A percentile compares a stretch with the other conserved stretches of the same genome.
These are phyloP conservation scores for Proisotoma minuta DNA, from an alignment of 2,888 invertebrate genomes.

Conservation along the genomic window DNA sequence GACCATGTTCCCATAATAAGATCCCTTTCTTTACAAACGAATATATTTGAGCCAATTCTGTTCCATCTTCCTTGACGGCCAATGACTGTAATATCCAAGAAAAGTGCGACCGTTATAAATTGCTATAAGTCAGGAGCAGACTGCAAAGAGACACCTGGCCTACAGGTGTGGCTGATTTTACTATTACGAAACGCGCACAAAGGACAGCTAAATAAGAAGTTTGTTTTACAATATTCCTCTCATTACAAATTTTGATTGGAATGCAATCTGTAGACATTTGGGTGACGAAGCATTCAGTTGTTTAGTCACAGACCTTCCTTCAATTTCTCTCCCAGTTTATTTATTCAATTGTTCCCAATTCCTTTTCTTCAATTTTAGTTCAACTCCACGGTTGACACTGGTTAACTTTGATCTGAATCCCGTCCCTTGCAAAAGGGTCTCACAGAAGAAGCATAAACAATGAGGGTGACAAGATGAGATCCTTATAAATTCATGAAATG, in stretches of 20 bases:
- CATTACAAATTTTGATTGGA: slow-evolving; percentile 1
- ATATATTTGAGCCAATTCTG: slow-evolving; percentile 5
- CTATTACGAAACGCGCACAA: too few relatives aligned
- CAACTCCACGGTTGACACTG: too few relatives aligned
- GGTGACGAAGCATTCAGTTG: slow-evolving; percentile 15
- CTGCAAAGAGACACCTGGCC: slow-evolving; percentile 19
- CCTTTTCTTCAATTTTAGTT: neutral
- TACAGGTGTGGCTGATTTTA: slow-evolving; percentile 27
- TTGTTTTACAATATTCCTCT: neutral
- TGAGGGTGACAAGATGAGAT: too few relatives aligned
- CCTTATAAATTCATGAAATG: slow-evolving; percentile 2
- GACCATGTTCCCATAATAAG: neutral
- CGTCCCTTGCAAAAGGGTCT: too few relatives aligned
- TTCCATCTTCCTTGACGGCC: neutral
- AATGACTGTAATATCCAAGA: slow-evolving; percentile 6
- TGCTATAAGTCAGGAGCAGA: slow-evolving; percentile 7
- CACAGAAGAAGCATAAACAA: too few relatives aligned
- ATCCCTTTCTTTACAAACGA: neutral
- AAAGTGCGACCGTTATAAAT: slow-evolving; percentile 27
- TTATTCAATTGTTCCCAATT: neutral
- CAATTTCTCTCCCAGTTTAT: too few relatives aligned
- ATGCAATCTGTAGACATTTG: neutral
- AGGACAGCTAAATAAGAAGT: neutral
- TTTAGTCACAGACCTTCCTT: neutral
- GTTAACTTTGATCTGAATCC: too few relatives aligned